A percentile compares a stretch with the other conserved stretches of the same genome.
Conservation (phyloP, 2,888 invertebrate genomes). For the Venusia cambrica region DNA sequence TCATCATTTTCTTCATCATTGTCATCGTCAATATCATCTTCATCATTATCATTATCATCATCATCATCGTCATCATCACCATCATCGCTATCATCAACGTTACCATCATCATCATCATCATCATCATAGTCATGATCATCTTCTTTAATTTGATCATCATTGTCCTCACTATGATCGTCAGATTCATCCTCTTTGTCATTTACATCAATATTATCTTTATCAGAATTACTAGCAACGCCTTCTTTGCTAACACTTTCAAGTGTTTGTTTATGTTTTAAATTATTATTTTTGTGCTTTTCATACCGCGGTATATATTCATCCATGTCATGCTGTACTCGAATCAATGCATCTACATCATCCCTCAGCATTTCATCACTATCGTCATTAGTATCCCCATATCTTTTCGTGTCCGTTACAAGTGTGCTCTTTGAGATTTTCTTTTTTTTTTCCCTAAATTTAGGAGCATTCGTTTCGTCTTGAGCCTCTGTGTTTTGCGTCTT, state of each 20-base stretch:
- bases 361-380: conserved; percentile 54
- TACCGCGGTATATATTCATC: conserved; percentile 63
- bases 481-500: neutral
- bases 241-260: conserved; percentile 26
- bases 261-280: conserved; percentile 27
- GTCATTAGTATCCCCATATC: conserved; percentile 48
- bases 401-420: conserved; percentile 66
- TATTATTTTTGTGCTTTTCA: conserved; percentile 50
- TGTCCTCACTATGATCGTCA: conserved; percentile 30
- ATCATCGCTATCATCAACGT: conserved; percentile 34
- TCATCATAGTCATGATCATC: conserved; percentile 34
- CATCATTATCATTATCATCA: conserved; percentile 25
- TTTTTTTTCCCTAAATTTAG: conserved; percentile 66
- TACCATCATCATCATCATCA: conserved; percentile 34
- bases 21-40: conserved; percentile 32
- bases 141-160: conserved; percentile 25
- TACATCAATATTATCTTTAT: no score
- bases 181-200: no score
- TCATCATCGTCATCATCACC: conserved; percentile 32
- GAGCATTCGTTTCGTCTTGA: conserved; percentile 28
- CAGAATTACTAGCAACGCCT: no score
- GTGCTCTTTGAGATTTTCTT: conserved; percentile 66
- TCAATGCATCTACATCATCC: conserved; percentile 64
- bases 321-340: conserved; percentile 60
- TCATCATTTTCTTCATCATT: conserved; percentile 34